Percentiles rank a stretch among this genome's conserved stretches.
phyloP scores from a whole-genome alignment of 2,113 vertebrate species.

The Parotia lawesii region DNA sequence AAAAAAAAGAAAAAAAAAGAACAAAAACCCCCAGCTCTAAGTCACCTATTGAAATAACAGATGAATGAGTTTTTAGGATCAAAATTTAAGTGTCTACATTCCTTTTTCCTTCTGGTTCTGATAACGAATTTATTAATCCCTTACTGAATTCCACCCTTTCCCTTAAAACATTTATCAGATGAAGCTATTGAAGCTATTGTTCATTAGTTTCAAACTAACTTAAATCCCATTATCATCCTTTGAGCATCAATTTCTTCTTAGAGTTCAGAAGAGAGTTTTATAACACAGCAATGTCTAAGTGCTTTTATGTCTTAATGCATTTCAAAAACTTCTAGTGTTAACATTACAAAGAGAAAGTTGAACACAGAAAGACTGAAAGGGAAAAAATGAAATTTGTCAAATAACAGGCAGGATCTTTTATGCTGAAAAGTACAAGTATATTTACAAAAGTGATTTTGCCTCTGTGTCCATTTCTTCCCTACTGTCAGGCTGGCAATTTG shows the following conservation, averaged over 20 bases:
- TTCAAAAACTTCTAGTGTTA: background rate
- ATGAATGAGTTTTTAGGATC: background rate
- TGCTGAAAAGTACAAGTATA: slow-evolving; percentile 22
- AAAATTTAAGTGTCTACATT: background rate
- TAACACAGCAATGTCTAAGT: background rate
- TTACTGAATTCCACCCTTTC: background rate
- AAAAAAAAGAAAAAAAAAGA: background rate
- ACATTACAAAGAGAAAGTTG: background rate
- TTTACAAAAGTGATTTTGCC: slow-evolving; percentile 16
- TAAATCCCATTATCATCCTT: background rate
- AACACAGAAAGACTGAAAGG: background rate
- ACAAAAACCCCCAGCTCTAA: rapidly evolving
- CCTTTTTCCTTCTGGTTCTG: background rate
- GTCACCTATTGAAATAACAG: background rate
- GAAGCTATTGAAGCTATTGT: background rate
- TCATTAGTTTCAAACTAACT: background rate
- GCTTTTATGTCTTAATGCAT: background rate
- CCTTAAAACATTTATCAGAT: background rate
- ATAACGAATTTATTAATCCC: background rate
- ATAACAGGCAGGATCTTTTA: background rate
- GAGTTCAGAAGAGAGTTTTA: background rate
- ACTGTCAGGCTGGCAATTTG: background rate
- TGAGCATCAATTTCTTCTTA: background rate
- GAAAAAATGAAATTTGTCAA: background rate
- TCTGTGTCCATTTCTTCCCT: background rate